phyloP scores from a whole-genome alignment of 2,113 vertebrate species.

The Pimephales promelas region DNA sequence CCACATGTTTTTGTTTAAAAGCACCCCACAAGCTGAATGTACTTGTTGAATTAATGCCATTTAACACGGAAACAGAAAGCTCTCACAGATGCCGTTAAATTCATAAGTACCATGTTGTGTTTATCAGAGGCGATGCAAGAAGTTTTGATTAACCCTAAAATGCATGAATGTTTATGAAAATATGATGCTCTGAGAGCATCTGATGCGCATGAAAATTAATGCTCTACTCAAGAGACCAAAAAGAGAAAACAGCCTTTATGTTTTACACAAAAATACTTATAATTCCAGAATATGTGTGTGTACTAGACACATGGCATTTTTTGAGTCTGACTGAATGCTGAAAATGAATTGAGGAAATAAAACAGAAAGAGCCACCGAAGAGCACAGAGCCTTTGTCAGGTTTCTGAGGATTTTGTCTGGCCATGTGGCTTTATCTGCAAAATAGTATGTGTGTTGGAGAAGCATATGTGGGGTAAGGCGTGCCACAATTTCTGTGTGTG shows the following conservation, averaged over 20 bases:
- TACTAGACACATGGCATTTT: background rate
- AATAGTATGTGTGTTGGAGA: conserved; percentile 10
- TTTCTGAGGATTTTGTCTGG: conserved; percentile 25
- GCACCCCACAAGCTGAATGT: background rate
- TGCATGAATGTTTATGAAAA: too few relatives aligned
- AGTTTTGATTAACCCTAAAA: conserved; percentile 11
- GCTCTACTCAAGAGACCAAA: conserved; percentile 35
- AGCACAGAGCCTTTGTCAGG: conserved; percentile 5
- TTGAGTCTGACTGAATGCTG: background rate
- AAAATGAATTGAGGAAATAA: background rate
- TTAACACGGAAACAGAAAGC: background rate
- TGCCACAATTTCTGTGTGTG: conserved; percentile 34
- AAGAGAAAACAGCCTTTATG: background rate
- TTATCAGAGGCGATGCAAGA: background rate
- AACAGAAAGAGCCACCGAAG: background rate
- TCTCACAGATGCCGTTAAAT: background rate
- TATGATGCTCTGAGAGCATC: too few relatives aligned
- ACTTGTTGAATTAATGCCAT: background rate
- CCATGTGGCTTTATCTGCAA: background rate
- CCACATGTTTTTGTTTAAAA: background rate
- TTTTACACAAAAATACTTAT: background rate
- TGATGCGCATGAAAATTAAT: too few relatives aligned
- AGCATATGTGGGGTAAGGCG: conserved; percentile 6
- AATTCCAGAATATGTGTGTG: background rate
- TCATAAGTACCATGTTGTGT: background rate